Evolutionary conservation across 1,140 invertebrate genomes (phyloP).

Genomic region (Dinoponera quadriceps): DNA sequence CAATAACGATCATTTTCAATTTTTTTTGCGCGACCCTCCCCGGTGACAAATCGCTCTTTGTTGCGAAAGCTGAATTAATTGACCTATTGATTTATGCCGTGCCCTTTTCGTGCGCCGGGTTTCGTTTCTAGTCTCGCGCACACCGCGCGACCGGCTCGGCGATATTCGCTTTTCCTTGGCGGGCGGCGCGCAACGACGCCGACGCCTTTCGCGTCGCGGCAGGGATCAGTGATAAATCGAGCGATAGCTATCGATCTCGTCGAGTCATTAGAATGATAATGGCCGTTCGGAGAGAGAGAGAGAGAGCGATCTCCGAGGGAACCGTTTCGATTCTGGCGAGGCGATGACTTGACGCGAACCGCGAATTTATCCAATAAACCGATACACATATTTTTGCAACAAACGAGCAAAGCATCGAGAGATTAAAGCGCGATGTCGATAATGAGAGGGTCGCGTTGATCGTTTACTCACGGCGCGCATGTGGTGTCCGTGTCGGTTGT

Average conservation of each 20-base stretch:
- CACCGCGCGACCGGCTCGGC: not conserved
- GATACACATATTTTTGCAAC: constrained; percentile 14
- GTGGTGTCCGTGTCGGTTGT: constrained; percentile 35
- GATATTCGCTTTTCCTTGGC: constrained; percentile 37
- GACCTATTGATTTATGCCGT: constrained; percentile 59
- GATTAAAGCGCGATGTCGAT: constrained; percentile 49
- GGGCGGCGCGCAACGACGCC: not conserved
- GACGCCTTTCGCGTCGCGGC: constrained; percentile 27
- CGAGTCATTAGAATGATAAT: constrained; percentile 22
- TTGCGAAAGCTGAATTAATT: constrained; percentile 59
- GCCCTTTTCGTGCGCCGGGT: constrained; percentile 37
- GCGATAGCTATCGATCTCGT: constrained; percentile 31
- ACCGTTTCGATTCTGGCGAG: constrained; percentile 34
- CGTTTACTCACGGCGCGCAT: constrained; percentile 43
- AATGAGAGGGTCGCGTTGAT: constrained; percentile 35
- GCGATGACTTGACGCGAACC: constrained; percentile 26
- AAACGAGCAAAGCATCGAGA: not conserved
- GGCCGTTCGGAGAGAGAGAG: constrained; percentile 20
- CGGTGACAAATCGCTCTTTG: constrained; percentile 56
- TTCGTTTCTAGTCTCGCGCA: constrained; percentile 30
- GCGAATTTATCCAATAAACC: constrained; percentile 21
- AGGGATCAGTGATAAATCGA: constrained; percentile 52
- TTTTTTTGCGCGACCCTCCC: constrained; percentile 23
- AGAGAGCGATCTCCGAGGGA: constrained; percentile 15
- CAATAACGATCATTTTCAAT: constrained; percentile 56